Evolutionary conservation across 2,888 invertebrate species (phyloP).

Genomic region (Aspidiotus destructor): DNA sequence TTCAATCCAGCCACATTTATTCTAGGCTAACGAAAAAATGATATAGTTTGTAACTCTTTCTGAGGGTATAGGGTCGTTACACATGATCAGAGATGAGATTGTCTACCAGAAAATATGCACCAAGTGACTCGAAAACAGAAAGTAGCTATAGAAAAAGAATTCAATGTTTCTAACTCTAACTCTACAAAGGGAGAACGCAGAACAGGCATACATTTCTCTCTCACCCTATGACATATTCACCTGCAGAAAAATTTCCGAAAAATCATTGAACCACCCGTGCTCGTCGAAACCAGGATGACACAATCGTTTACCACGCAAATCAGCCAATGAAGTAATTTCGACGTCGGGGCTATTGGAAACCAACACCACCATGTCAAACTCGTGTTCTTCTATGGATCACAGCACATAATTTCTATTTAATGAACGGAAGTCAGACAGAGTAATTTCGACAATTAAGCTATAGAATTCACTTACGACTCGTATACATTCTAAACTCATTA

Average conservation of each 20-base stretch:
- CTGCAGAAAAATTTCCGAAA: slow-evolving; percentile 65
- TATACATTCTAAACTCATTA: slow-evolving; percentile 32
- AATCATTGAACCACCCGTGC: slow-evolving; percentile 52
- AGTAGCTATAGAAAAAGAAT: too few relatives aligned
- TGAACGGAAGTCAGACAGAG: too few relatives aligned
- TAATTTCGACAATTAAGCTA: background rate
- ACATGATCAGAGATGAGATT: too few relatives aligned
- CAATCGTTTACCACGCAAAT: slow-evolving; percentile 58
- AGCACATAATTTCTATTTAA: background rate
- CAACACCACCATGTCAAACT: slow-evolving; percentile 34
- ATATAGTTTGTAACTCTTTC: too few relatives aligned
- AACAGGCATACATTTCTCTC: slow-evolving; percentile 37
- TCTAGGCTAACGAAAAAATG: too few relatives aligned
- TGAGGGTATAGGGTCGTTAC: too few relatives aligned
- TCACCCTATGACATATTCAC: too few relatives aligned
- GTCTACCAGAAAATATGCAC: too few relatives aligned
- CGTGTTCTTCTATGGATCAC: slow-evolving; percentile 26
- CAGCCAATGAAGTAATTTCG: slow-evolving; percentile 49
- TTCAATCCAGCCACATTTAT: too few relatives aligned
- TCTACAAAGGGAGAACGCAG: too few relatives aligned
- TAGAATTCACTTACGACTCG: slow-evolving; percentile 23
- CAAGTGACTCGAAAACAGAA: too few relatives aligned
- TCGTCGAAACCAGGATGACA: slow-evolving; percentile 65
- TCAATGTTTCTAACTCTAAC: too few relatives aligned
- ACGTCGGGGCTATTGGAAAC: slow-evolving; percentile 28